These are phyloP conservation scores for Lamproptera curius DNA, from an alignment of 2,888 invertebrate genomes.

Conservation along the genomic window DNA sequence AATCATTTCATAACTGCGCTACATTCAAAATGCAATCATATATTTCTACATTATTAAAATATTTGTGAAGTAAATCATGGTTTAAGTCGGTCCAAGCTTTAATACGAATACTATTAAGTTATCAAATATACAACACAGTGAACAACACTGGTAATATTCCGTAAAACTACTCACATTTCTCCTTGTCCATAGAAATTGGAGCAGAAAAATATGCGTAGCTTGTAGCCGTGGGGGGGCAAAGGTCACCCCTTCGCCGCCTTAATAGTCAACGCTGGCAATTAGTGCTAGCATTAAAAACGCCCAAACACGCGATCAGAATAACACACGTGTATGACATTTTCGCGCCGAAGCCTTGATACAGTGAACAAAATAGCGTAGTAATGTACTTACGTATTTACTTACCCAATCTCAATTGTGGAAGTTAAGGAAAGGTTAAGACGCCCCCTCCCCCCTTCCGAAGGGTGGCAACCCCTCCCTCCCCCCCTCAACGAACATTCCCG, in stretches of 20 bases:
- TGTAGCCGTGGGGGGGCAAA: neutral
- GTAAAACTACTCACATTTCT: too few species aligned
- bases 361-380: constrained; percentile 68
- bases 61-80: too few species aligned
- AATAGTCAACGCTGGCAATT: constrained; percentile 11
- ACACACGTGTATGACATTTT: constrained; percentile 14
- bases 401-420: constrained; percentile 72
- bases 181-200: neutral
- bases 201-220: neutral
- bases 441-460: constrained; percentile 33
- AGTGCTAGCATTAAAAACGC: constrained; percentile 9
- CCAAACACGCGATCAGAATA: constrained; percentile 16
- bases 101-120: too few species aligned
- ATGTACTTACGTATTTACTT: constrained; percentile 70
- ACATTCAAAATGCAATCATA: too few species aligned
- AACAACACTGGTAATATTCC: too few species aligned
- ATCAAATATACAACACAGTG: too few species aligned
- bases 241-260: constrained; percentile 8
- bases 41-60: too few species aligned
- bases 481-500: constrained; percentile 52
- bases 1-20: too few species aligned
- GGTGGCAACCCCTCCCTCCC: constrained; percentile 29
- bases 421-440: constrained; percentile 70
- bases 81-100: too few species aligned
- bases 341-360: constrained; percentile 34